phyloP scores from a whole-genome alignment of 2,113 vertebrate genomes.

The Carassius carassius region DNA sequence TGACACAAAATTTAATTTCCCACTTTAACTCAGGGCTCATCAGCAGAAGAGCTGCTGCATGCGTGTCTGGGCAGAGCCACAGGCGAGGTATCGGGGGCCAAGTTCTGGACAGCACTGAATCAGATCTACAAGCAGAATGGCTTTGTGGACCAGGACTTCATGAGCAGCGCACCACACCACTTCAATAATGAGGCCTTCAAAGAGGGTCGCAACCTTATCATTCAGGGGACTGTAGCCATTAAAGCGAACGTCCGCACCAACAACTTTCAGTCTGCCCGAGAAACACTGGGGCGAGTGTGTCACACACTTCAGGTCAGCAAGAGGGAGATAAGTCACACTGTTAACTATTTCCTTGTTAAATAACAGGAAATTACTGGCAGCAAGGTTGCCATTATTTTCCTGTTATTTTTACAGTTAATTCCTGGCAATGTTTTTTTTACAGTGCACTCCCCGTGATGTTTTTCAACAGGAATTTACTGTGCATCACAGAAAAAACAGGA shows the following conservation, averaged over 20 bases:
- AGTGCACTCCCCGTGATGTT: too few relatives aligned
- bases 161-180: conserved; percentile 59
- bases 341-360: too few relatives aligned
- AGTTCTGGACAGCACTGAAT: conserved; percentile 70
- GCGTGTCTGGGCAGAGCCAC: conserved; percentile 65
- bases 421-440: too few relatives aligned
- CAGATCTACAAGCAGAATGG: conserved; percentile 71
- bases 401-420: too few relatives aligned
- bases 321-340: background rate
- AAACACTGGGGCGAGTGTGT: conserved; percentile 69
- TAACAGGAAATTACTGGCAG: too few relatives aligned
- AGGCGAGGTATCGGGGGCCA: conserved; percentile 71
- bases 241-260: conserved; percentile 63
- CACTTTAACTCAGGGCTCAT: conserved; percentile 61
- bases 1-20: background rate
- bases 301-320: conserved; percentile 73
- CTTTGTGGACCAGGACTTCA: conserved; percentile 67
- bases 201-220: conserved; percentile 67
- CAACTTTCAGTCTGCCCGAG: conserved; percentile 71
- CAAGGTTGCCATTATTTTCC: too few relatives aligned
- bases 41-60: conserved; percentile 53
- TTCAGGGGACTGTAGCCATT: conserved; percentile 57
- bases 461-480: too few relatives aligned
- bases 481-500: too few relatives aligned
- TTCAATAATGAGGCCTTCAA: conserved; percentile 51